phyloP scores from a whole-genome alignment of 1,140 invertebrate species.

The Plutomurus gul region DNA sequence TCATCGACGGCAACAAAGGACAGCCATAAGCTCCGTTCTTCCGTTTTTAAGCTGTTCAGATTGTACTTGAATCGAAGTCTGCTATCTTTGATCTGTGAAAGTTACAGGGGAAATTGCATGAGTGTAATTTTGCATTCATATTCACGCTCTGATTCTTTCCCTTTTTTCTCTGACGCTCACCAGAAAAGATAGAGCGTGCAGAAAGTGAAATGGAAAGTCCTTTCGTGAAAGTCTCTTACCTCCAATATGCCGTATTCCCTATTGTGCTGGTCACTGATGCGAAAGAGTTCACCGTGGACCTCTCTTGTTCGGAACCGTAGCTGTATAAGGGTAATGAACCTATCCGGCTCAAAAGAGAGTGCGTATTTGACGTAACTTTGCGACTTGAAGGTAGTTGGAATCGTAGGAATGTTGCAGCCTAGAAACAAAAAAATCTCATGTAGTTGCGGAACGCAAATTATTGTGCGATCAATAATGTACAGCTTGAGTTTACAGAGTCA shows the following conservation, averaged over 20 bases:
- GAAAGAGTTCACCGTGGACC: conserved; percentile 85
- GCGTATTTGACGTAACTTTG: conserved; percentile 96
- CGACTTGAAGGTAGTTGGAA: conserved; percentile 84
- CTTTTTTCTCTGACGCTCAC: background rate
- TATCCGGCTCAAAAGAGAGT: conserved; percentile 88
- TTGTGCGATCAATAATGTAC: no score
- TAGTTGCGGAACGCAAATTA: no score
- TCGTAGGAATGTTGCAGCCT: conserved; percentile 80
- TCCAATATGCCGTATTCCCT: conserved; percentile 93
- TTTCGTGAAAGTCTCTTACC: conserved; percentile 64
- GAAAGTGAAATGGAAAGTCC: conserved; percentile 4
- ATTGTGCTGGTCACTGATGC: conserved; percentile 91
- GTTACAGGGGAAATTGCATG: conserved; percentile 4
- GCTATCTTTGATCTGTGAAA: conserved; percentile 77
- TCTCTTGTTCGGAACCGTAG: conserved; percentile 90
- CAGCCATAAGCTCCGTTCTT: conserved; percentile 88
- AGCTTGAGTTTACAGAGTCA: no score
- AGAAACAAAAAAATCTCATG: no score
- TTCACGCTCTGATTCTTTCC: conserved; percentile 22
- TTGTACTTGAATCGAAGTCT: conserved; percentile 89
- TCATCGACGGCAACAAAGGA: conserved; percentile 88
- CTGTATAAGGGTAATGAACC: conserved; percentile 84
- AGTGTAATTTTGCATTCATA: background rate
- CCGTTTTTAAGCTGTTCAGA: conserved; percentile 83
- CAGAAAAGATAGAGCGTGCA: background rate